Conservation (phyloP, 2,888 invertebrate species). For the Masnerella sp. region DNA sequence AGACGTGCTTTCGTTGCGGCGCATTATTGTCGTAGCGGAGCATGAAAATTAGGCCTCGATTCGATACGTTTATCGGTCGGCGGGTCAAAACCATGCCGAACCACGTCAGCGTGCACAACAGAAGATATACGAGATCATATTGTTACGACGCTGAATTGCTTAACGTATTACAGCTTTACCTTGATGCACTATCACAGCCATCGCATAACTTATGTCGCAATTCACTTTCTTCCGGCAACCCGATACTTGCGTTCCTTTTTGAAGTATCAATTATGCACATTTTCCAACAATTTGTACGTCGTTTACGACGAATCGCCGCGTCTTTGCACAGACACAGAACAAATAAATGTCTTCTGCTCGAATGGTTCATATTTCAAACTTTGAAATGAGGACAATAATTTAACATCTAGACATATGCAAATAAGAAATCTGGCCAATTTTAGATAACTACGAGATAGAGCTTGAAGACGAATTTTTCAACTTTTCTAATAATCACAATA, state of each 20-base stretch:
- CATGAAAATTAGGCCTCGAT: conserved; percentile 61
- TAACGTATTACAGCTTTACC: conserved; percentile 52
- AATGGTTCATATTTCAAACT: no score
- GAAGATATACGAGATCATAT: conserved; percentile 61
- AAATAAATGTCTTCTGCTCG: no score
- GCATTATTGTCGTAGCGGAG: conserved; percentile 35
- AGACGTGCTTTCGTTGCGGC: conserved; percentile 38
- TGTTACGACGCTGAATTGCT: conserved; percentile 60
- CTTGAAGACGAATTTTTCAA: no score
- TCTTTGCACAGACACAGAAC: no score
- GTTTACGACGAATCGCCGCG: no score
- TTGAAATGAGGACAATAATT: no score
- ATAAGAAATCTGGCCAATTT: no score
- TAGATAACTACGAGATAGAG: no score
- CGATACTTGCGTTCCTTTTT: conserved; percentile 22
- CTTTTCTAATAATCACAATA: no score
- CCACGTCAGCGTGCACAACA: conserved; percentile 44
- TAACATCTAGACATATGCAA: no score
- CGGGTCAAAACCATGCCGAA: conserved; percentile 60
- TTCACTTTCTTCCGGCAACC: conserved; percentile 58
- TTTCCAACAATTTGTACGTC: no score
- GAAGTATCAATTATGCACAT: conserved; percentile 30
- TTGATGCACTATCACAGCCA: conserved; percentile 60
- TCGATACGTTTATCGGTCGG: conserved; percentile 59
- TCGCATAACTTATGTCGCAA: conserved; percentile 59